A percentile compares a stretch with the other conserved stretches of the same genome.
phyloP scores from a whole-genome alignment of 2,888 invertebrate species.

The Athetis lepigone region DNA sequence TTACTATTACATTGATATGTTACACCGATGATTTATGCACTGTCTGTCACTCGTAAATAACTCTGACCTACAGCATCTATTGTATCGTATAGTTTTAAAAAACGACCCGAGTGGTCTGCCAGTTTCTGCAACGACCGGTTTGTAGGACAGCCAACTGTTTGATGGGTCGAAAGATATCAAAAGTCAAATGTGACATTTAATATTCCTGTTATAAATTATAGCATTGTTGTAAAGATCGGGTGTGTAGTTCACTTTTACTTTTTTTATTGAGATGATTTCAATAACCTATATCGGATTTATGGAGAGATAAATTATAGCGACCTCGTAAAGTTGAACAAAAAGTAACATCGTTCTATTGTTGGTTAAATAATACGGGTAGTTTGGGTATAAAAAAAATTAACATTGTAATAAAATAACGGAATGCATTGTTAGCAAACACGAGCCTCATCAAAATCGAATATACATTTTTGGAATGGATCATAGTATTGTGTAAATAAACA shows the following conservation, averaged over 20 bases:
- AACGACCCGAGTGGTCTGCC: constrained; percentile 59
- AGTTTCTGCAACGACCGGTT: constrained; percentile 73
- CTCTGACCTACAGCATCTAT: constrained; percentile 77
- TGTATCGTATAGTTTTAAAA: constrained; percentile 66
- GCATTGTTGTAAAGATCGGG: constrained; percentile 64
- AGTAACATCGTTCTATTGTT: constrained; percentile 27
- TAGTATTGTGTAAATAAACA: constrained; percentile 2
- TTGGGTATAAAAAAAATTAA: constrained; percentile 28
- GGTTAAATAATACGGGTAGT: constrained; percentile 18
- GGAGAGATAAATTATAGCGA: constrained; percentile 53
- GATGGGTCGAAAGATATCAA: constrained; percentile 70
- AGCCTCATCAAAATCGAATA: not conserved
- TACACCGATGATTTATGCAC: constrained; percentile 83
- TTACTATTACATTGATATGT: constrained; percentile 80
- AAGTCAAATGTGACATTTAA: constrained; percentile 63
- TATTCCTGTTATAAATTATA: constrained; percentile 69
- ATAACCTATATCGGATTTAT: constrained; percentile 64
- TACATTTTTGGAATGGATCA: not conserved
- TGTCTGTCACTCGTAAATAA: constrained; percentile 78
- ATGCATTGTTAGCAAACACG: not conserved
- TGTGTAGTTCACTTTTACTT: constrained; percentile 67
- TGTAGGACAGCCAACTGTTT: constrained; percentile 68
- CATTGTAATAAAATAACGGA: constrained; percentile 14
- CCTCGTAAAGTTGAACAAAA: constrained; percentile 59
- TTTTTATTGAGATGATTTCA: constrained; percentile 63